Evolutionary conservation across 1,140 invertebrate genomes (phyloP).

Genomic region (Leguminivora glycinivorella): DNA sequence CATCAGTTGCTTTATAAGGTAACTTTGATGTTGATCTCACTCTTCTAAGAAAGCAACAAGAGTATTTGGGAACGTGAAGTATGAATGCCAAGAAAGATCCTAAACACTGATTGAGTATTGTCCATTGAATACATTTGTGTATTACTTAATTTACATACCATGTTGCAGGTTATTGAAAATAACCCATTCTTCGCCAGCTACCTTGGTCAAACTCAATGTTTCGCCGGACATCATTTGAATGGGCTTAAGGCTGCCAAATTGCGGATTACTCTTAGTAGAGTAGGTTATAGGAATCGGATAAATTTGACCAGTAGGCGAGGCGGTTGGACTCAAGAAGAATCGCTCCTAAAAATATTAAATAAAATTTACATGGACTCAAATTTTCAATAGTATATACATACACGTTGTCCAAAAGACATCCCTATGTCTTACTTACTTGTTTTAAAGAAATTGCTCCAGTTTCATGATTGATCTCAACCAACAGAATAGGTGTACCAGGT

Average conservation of each 20-base stretch:
- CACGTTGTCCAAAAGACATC: neutral
- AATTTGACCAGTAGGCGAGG: slow-evolving; percentile 43
- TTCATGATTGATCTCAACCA: slow-evolving; percentile 74
- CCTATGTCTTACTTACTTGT: too few relatives aligned
- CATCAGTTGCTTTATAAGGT: too few relatives aligned
- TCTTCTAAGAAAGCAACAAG: too few relatives aligned
- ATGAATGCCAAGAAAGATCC: too few relatives aligned
- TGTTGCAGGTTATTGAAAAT: slow-evolving; percentile 85
- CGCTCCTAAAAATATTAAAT: slow-evolving; percentile 58
- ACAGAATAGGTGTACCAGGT: slow-evolving; percentile 87
- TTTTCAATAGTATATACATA: neutral
- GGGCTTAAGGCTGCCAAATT: slow-evolving; percentile 80
- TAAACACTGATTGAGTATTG: too few relatives aligned
- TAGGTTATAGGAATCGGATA: slow-evolving; percentile 84
- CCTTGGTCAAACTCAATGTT: slow-evolving; percentile 36
- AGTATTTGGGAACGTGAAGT: too few relatives aligned
- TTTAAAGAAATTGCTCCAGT: slow-evolving; percentile 66
- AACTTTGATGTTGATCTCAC: too few relatives aligned
- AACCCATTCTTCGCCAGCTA: slow-evolving; percentile 80
- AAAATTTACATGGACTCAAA: neutral
- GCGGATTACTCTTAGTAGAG: slow-evolving; percentile 63
- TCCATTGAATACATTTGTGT: neutral
- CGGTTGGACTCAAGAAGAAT: slow-evolving; percentile 55
- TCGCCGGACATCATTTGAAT: slow-evolving; percentile 70
- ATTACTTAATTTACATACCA: slow-evolving; percentile 65